phyloP scores from a whole-genome alignment of 2,113 vertebrate species.

The Hyperopisus bebe region DNA sequence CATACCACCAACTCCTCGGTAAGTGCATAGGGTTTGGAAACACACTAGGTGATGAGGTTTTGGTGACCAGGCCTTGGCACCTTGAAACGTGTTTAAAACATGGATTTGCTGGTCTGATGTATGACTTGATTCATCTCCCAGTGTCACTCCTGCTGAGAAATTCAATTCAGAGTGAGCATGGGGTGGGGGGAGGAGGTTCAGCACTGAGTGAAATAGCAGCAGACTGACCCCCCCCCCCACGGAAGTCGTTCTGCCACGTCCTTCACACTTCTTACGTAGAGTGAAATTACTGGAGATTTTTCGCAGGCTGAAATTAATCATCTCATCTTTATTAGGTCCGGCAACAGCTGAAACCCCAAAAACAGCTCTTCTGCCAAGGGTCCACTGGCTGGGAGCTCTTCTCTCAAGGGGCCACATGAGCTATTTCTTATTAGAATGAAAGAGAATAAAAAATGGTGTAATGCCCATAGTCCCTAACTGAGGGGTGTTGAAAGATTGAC shows the following conservation, averaged over 20 bases:
- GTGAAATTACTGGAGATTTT: not conserved
- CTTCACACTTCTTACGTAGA: not conserved
- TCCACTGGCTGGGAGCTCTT: not conserved
- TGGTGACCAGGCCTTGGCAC: not conserved
- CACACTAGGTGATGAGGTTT: not conserved
- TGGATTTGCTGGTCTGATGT: not conserved
- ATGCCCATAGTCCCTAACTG: no score
- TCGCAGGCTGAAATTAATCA: not conserved
- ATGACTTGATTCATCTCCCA: not conserved
- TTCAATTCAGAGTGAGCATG: not conserved
- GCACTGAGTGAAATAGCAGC: not conserved
- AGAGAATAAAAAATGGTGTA: no score
- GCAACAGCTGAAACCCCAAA: not conserved
- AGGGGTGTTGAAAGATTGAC: no score
- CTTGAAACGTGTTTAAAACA: not conserved
- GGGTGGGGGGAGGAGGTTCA: not conserved
- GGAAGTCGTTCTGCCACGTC: not conserved
- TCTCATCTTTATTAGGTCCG: not conserved
- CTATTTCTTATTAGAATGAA: no score
- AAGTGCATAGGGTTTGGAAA: conserved; percentile 29
- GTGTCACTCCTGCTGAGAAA: not conserved
- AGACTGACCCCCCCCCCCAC: not conserved
- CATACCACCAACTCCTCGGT: conserved; percentile 66
- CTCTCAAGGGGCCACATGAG: not conserved
- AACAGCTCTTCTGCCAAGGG: no score